Base-by-base conservation (phyloP, 2,888 invertebrate genomes). In the Apotomis betuletana region DNA sequence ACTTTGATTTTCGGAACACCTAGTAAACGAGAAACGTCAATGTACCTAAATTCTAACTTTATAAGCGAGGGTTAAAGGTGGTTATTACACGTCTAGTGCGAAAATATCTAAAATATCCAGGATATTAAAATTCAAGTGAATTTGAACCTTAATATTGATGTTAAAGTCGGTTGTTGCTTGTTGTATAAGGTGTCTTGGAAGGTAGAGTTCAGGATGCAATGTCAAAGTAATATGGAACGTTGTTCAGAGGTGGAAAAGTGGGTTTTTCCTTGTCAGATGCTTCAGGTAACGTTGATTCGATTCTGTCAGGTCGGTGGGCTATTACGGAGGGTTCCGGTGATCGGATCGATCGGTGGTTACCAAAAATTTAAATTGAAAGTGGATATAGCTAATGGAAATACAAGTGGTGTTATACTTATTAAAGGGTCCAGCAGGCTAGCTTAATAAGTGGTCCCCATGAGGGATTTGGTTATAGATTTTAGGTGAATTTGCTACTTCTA, bases 291-390 rank as follows among this genome's bases (percentile, higher is more conserved):
- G 76, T 74, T 78, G 77, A 80, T 80, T 79, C 75, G 74, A 80
- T 79, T 79, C 75, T 74, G 74, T 74, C 75, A 77, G 79, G 76
- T 79, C 79, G 77, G 74, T 75, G 67, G 70, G 76, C 77, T 76
- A 74, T 77, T 80, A 77, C 9, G 76, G 75, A 73, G 75, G 79
- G 75, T 76, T 74, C 74, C 73, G 74, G 76, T 77, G 71, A 71
- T 71, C 68, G 69, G 61, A 67, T 73, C 69, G 63, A 70, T 67
- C 58, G 62, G 67, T 6, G 67, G 67, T 72, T 52, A 38, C 67
- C 71, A 74, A 74, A 74, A 73, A 68, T 74, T 70, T 61, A 68
- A 74, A 72, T 72, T 52, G 67, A 58, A 72, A 72, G 52, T 52
- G 62, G 44, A 72, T 72, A 72, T 36, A 58, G 52, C 58, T 71